phyloP scores from a whole-genome alignment of 2,113 vertebrate species.

The Ceuthmochares aereus region DNA sequence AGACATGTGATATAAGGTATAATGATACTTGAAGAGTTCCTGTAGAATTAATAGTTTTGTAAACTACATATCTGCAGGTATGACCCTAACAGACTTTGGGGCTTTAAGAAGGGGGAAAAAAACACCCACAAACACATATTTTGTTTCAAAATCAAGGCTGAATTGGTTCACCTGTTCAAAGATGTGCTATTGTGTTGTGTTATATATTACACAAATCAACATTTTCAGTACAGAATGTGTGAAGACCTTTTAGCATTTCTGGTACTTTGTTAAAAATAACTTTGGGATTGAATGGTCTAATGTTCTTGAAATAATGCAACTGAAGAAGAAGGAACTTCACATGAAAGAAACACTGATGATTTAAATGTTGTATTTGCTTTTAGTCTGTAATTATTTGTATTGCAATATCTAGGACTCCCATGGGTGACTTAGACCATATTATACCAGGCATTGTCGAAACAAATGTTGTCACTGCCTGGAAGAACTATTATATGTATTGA shows the following conservation, averaged over 20 bases:
- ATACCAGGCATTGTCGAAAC: not conserved
- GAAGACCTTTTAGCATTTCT: not conserved
- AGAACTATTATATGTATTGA: accelerated
- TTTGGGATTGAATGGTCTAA: not conserved
- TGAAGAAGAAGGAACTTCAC: not conserved
- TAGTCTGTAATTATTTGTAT: not conserved
- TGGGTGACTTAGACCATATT: not conserved
- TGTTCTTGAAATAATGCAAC: not conserved
- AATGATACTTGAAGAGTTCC: not conserved
- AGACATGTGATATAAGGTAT: not conserved
- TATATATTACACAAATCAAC: not conserved
- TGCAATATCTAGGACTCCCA: not conserved
- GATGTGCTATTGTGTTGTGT: not conserved
- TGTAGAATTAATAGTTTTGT: not conserved
- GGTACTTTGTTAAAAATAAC: not conserved
- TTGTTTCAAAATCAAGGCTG: not conserved
- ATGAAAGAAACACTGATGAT: not conserved
- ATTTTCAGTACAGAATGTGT: not conserved
- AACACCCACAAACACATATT: too few relatives aligned
- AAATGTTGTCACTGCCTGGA: not conserved
- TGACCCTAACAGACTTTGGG: not conserved
- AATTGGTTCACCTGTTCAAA: not conserved
- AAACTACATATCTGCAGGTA: not conserved
- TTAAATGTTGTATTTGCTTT: not conserved
- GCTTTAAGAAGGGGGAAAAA: not conserved